Base-by-base conservation (phyloP, 2,113 vertebrate genomes). In the Cyrtonyx montezumae region DNA sequence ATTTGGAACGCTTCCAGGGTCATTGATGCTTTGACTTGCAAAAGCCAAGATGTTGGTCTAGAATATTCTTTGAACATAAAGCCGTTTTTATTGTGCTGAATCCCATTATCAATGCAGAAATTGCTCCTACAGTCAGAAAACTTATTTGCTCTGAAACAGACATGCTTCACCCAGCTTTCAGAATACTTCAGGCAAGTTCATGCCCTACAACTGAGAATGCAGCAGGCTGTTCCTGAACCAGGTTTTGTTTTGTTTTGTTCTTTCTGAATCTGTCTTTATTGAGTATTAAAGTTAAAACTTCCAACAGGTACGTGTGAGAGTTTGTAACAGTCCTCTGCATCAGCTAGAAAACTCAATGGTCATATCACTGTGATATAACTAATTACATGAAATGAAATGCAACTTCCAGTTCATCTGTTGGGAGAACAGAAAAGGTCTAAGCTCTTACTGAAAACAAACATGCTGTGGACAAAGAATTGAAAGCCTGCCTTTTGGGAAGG, bases 1-100 rank as follows among this genome's bases (percentile, higher is more conserved):
- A 82, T 81, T 34, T 85, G 78, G 59, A 92, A 69, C 32, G 43
- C 22, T 4, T 1, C 26, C 65, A 15, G 69, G 83, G 81, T 85
- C 92, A 95, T 14, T 89, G 75, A 82, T 79, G n/a, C 49, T 87
- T 59, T 83, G 87, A 89, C 22, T 67, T 63, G 28, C n/a, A 88
- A 91, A 90, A 88, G 48, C 37, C 66, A 87, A 87, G 68, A 9
- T 84, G 68, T 32, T 70, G 42, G 55, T 94, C 84, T 58, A 83
- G 63, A 95, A 87, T 42, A 58, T 51, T 94, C 59, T 89, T 84
- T 65, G 46, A 87, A 69, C 32, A 79, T 56, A 70, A 69, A 66
- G 16, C 2, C 1, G 74, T 92, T 36, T 20, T 10, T 66, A 58
- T 15, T 79, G 45, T 32, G 43, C 58, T 91, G 26, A 69, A 23